Evolutionary conservation across 2,888 invertebrate species (phyloP), one percentile per base, ranked within the genome.

Genomic region (Trichogramma dendrolimi): DNA sequence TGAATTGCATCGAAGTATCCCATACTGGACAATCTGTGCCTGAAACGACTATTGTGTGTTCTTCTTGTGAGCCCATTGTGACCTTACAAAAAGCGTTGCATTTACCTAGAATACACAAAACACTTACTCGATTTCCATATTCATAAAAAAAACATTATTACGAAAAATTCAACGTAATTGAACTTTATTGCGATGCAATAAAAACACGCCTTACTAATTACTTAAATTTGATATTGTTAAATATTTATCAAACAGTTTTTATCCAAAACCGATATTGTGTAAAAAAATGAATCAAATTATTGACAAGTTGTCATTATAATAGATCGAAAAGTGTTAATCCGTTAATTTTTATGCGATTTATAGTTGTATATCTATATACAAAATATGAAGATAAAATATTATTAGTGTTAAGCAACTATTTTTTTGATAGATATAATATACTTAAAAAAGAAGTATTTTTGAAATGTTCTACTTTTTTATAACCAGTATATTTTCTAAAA

Each of bases 1-100:
- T 84, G 75, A 90, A 90, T 78, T 90, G 90, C 89, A 90, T 90
- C 54, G 87, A 86, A 58, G 85, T 82, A 75, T 90, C 88, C 89
- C 90, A 90, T 63, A 86, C 81, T 8, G 89, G 85, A 65, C 77
- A 79, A 60, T 80, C 76, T 43, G 83, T 81, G 39, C 86, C 85
- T 61, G 83, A 83, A 14, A 83, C 82, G 38, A 87, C 81, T 46
- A 83, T 83, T 0, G 90, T 90, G 70, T 84, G 82, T 71, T 88
- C 86, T 71, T 86, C 86, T 78, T 89, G 89, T 41, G 85, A 85
- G 5, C 89, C 89, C 81, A 90, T 83, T 63, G 84, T 85, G 2
- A 89, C 87, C 80, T 88, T 88, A 77, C 89, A 89, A 75, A 88
- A 90, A 48, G 88, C 85, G 74, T 88, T 88, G 73, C 86, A 83